phyloP scores from a whole-genome alignment of 2,113 vertebrate genomes.

The Macrotus californicus region DNA sequence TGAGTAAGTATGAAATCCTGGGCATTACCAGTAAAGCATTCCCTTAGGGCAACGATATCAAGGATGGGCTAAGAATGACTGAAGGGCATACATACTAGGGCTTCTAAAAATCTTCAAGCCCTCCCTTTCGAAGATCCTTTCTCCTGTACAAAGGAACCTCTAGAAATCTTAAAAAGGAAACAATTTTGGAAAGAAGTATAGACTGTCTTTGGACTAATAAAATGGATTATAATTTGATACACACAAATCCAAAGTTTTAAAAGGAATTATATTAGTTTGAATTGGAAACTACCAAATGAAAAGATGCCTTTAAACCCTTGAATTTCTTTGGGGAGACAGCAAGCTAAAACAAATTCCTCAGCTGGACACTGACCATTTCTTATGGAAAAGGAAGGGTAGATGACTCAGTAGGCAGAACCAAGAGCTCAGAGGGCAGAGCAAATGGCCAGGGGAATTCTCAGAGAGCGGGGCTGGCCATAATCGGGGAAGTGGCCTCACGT shows the following conservation, averaged over 20 bases:
- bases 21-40: background rate
- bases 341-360: background rate
- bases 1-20: background rate
- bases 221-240: background rate
- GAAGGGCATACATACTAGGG: background rate
- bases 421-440: background rate
- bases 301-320: background rate
- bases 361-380: background rate
- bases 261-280: slow-evolving; percentile 7
- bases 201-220: background rate
- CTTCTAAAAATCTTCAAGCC: background rate
- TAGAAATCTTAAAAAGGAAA: background rate
- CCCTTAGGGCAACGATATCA: background rate
- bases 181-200: background rate
- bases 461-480: background rate
- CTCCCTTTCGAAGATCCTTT: background rate
- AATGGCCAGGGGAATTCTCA: background rate
- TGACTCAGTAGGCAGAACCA: background rate
- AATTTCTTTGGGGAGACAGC: background rate
- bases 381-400: background rate
- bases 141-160: background rate
- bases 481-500: background rate
- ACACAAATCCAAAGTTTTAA: background rate
- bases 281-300: background rate
- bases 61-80: background rate